Conservation (phyloP, 2,797 vertebrate genomes). For the Microctenopoma lineatum region DNA sequence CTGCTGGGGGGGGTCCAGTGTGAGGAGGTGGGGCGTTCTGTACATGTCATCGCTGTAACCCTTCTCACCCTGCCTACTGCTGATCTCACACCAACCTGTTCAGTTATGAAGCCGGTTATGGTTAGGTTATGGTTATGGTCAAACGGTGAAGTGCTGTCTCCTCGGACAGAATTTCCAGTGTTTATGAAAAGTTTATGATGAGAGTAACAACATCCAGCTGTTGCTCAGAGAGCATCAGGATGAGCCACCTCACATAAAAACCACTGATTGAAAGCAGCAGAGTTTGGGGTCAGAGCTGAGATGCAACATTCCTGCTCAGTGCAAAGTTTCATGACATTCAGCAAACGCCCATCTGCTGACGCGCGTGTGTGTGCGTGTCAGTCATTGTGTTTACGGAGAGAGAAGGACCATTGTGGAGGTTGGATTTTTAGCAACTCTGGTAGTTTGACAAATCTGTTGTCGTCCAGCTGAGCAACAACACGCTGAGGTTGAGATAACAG, state of each 20-base stretch:
- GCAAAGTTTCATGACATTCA: slow-evolving; percentile 24
- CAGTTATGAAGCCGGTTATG: neutral
- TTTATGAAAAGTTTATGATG: slow-evolving; percentile 1
- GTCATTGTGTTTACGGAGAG: slow-evolving; percentile 13
- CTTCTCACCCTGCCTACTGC: neutral
- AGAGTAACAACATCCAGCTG: slow-evolving; percentile 26
- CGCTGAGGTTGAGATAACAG: too few relatives aligned
- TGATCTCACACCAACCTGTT: slow-evolving; percentile 7
- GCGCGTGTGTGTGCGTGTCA: slow-evolving; percentile 1
- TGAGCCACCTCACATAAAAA: neutral
- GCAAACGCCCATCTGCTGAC: slow-evolving; percentile 31
- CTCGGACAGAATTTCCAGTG: neutral
- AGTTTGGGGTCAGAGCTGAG: slow-evolving; percentile 13
- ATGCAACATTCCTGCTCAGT: slow-evolving; percentile 50
- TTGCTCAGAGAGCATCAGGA: slow-evolving; percentile 20
- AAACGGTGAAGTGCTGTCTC: neutral
- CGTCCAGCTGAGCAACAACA: neutral
- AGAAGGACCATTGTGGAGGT: neutral
- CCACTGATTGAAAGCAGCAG: slow-evolving; percentile 19
- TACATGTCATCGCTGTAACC: too few relatives aligned
- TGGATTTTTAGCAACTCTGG: neutral
- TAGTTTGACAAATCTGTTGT: neutral
- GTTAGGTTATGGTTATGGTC: too few relatives aligned
- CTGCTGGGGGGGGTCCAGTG: neutral
- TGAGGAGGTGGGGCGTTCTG: neutral